Evolutionary conservation across 2,113 vertebrate species (phyloP).

Genomic region (Hassar affinis): DNA sequence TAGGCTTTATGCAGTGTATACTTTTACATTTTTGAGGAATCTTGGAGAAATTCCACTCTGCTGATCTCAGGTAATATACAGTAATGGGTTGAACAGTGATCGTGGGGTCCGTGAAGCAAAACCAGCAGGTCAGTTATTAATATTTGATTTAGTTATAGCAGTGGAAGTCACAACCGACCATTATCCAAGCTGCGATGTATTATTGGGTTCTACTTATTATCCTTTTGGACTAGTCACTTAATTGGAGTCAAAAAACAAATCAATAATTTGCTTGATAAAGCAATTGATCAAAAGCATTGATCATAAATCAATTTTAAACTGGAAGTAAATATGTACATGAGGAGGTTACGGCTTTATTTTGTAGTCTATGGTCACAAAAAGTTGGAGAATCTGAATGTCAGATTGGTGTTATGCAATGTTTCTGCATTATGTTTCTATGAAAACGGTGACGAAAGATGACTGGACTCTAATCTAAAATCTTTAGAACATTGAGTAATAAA

Average conservation of each 20-base stretch:
- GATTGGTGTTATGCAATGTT: not conserved
- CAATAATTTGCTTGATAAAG: too few species aligned
- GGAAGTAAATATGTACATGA: not conserved
- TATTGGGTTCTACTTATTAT: not conserved
- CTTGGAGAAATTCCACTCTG: not conserved
- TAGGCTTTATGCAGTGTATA: too few species aligned
- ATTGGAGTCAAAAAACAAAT: too few species aligned
- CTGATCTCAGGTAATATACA: not conserved
- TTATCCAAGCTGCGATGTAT: not conserved
- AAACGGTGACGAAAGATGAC: not conserved
- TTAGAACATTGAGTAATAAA: not conserved
- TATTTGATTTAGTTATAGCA: not conserved
- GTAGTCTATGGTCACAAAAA: not conserved
- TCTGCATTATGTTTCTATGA: not conserved
- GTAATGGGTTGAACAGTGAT: not conserved
- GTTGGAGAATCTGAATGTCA: too few species aligned
- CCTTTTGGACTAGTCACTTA: not conserved
- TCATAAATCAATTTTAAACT: not conserved
- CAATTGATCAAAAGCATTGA: too few species aligned
- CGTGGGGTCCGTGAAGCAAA: not conserved
- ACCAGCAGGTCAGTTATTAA: not conserved
- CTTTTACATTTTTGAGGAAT: not conserved
- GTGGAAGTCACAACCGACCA: not conserved
- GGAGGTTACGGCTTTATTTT: not conserved
- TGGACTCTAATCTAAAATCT: not conserved